phyloP scores from a whole-genome alignment of 1,140 invertebrate genomes.

The Sycophaga agraensis region DNA sequence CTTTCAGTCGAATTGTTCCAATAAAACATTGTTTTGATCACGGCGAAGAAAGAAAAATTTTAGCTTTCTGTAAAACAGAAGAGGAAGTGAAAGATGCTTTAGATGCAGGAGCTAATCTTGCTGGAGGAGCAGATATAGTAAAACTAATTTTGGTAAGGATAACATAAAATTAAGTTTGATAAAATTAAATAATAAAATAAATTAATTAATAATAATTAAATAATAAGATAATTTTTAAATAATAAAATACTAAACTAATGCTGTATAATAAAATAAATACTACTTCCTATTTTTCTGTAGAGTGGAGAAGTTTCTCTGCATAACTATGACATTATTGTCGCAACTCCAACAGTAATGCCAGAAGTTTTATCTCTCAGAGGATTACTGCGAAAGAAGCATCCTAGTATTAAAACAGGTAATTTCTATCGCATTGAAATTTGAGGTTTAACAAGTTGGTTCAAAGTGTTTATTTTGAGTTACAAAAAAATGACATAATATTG shows the following conservation, averaged over 20 bases:
- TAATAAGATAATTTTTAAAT: background rate
- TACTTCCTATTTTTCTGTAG: no score
- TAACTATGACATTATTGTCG: constrained; percentile 75
- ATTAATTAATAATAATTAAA: background rate
- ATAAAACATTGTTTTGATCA: constrained; percentile 68
- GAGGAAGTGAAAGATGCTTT: constrained; percentile 62
- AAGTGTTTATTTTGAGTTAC: background rate
- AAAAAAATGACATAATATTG: background rate
- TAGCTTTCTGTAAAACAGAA: constrained; percentile 70
- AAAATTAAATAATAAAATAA: background rate
- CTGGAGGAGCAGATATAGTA: constrained; percentile 70
- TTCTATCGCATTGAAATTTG: background rate
- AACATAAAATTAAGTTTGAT: background rate
- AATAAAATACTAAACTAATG: background rate
- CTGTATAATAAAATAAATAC: constrained; percentile 20
- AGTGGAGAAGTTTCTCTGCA: constrained; percentile 66
- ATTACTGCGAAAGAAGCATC: constrained; percentile 75
- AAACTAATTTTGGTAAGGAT: constrained; percentile 68
- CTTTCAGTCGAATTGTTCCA: constrained; percentile 63
- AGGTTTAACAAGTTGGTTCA: background rate
- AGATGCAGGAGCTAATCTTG: constrained; percentile 67
- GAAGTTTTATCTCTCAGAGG: constrained; percentile 74
- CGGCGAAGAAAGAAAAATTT: constrained; percentile 63
- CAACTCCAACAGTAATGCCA: constrained; percentile 75
- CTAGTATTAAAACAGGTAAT: constrained; percentile 50